Evolutionary conservation across 2,888 invertebrate species (phyloP).

Genomic region (Priocnemis perturbator): DNA sequence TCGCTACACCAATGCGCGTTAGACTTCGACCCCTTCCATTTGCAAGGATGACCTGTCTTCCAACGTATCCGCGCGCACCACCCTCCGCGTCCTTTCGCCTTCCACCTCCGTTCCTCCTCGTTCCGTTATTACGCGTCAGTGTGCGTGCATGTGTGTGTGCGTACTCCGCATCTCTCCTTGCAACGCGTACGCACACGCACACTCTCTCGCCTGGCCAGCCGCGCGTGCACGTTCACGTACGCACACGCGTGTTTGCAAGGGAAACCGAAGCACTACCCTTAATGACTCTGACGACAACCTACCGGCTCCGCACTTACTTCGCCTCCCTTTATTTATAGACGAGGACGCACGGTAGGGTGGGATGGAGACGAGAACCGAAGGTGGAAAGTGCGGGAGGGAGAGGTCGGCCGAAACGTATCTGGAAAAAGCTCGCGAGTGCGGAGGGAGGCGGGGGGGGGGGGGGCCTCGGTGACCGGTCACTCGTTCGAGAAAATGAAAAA

Average conservation of each 20-base stretch:
- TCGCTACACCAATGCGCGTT: conserved; percentile 46
- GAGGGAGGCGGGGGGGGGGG: conserved; percentile 18
- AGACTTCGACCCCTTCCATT: conserved; percentile 41
- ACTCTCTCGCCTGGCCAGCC: conserved; percentile 12
- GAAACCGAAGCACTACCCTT: conserved; percentile 69
- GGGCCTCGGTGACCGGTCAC: conserved; percentile 30
- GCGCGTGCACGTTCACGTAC: conserved; percentile 5
- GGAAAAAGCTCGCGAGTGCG: background rate
- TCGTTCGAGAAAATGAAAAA: conserved; percentile 61
- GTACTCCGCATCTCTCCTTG: conserved; percentile 5
- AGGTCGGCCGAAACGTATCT: conserved; percentile 16
- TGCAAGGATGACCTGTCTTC: conserved; percentile 36
- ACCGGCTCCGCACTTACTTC: conserved; percentile 53
- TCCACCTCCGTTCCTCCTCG: background rate
- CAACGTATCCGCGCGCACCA: conserved; percentile 27
- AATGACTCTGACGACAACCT: conserved; percentile 67
- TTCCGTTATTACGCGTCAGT: background rate
- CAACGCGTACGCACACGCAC: background rate
- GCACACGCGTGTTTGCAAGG: conserved; percentile 40
- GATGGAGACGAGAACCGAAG: background rate
- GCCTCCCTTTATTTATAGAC: conserved; percentile 60
- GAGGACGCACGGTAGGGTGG: conserved; percentile 21
- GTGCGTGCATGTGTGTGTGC: too few relatives aligned
- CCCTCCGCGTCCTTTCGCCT: background rate
- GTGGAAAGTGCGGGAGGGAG: conserved; percentile 21